Evolutionary conservation across 2,888 invertebrate genomes (phyloP), one percentile per base, ranked within the genome.

Genomic region (Cetonia aurata): DNA sequence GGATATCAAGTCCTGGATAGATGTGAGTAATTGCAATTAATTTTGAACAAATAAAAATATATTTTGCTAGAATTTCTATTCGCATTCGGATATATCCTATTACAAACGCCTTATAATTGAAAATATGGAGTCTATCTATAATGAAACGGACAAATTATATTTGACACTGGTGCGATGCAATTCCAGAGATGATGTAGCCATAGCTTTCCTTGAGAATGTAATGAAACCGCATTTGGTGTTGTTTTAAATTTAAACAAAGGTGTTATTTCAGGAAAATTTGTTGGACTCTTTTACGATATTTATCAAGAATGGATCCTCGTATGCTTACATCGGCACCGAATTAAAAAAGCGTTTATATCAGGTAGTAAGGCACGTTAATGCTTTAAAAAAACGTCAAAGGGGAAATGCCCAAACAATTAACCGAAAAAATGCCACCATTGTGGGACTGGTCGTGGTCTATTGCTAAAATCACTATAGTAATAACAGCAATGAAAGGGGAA

Each of bases 281-380:
- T 59, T 59, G 8, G 44, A 59, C 12, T 42, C 44, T 0, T 59
- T 17, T 19, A n/a, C 59, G 0, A 17, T 15, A 8, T 59, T 44
- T 25, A 59, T 44, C 12, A 59, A 25, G 37, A 59, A 44, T 0
- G 59, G 52, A 41, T 60, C 50, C 19, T 25, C 17, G 8, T 55
- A 15, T 33, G 53, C n/a, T 56, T 41, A 44, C 25, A 15, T 59
- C 10, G n/a, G n/a, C 25, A n/a, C 25, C 4, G 56, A 56, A 41
- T 56, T 56, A n/a, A 53, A 53, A 53, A n/a, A 41, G 15, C 37
- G 56, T 9, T 9, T 41, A 56, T 19, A 19, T 25, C n/a, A 0
- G n/a, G 53, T 19, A 31, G 10, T 25, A 8, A n/a, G 19, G 75
- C 83, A 85, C 56, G 85, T 87, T 66, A 83, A 83, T 53, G 82